Conservation (phyloP, 1,140 invertebrate genomes). For the Subanguina moxae region DNA sequence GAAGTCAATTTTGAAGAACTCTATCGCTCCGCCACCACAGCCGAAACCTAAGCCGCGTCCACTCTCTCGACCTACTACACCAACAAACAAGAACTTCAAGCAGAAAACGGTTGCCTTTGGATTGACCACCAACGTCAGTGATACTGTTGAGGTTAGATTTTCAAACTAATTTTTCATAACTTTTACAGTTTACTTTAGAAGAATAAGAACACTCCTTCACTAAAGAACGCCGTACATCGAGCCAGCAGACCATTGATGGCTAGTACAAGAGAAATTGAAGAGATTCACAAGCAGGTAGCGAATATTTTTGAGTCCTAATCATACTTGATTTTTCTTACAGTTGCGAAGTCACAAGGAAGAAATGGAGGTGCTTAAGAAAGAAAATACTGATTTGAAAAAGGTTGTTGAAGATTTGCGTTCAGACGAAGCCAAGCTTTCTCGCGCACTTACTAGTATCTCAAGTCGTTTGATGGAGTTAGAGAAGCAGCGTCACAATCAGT, state of each 20-base stretch:
- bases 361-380: neutral
- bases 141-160: slow-evolving; percentile 4
- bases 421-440: neutral
- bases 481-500: neutral
- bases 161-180: neutral
- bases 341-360: slow-evolving; percentile 2
- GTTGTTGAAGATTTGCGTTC: neutral
- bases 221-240: neutral
- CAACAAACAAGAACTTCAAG: neutral
- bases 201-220: neutral
- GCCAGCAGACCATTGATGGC: neutral
- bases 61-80: neutral
- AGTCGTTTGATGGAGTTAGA: neutral
- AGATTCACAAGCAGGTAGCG: neutral
- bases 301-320: neutral
- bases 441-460: neutral
- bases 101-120: slow-evolving; percentile 12
- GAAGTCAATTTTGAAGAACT: neutral
- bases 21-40: neutral
- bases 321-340: neutral
- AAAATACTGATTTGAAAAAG: neutral
- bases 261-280: neutral
- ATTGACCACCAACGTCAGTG: slow-evolving; percentile 10
- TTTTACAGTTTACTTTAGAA: neutral
- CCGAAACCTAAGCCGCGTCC: neutral